Evolutionary conservation across 2,888 invertebrate genomes (phyloP).

Genomic region (Xanthostigma xanthostigma): DNA sequence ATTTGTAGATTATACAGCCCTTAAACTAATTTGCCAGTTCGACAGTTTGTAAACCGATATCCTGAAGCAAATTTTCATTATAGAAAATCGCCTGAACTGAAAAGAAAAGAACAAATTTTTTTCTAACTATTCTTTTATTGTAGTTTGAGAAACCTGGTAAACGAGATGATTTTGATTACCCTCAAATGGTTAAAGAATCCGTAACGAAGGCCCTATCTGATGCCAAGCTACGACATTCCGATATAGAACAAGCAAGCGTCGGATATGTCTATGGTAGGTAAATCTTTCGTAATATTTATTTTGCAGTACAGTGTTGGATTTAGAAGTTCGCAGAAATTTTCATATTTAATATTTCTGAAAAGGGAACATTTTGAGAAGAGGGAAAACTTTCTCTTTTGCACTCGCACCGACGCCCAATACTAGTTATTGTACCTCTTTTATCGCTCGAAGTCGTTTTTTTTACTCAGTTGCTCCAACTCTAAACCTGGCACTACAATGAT

Average conservation of each 20-base stretch:
- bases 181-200: constrained; percentile 88
- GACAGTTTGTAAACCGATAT: not conserved
- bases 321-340: too few relatives aligned
- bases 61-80: not conserved
- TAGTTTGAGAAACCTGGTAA: constrained; percentile 87
- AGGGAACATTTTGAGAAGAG: too few relatives aligned
- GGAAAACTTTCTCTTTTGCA: too few relatives aligned
- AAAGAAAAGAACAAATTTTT: not conserved
- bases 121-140: constrained; percentile 11
- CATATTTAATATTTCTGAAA: too few relatives aligned
- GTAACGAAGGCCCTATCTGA: constrained; percentile 76
- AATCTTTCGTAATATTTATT: not conserved
- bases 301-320: too few relatives aligned
- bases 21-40: not conserved
- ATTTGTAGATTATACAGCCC: not conserved
- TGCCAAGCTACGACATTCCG: constrained; percentile 57
- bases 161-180: constrained; percentile 73
- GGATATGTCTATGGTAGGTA: constrained; percentile 75
- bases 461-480: too few relatives aligned
- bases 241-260: constrained; percentile 78
- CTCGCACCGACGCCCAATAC: too few relatives aligned
- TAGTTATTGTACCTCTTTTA: too few relatives aligned
- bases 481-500: not conserved
- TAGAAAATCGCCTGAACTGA: not conserved
- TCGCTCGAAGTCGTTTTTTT: too few relatives aligned